Percentiles rank a stretch among this genome's conserved stretches.
Conservation (phyloP, 64 coral and sea anemone species). For the Montipora efflorescens region DNA sequence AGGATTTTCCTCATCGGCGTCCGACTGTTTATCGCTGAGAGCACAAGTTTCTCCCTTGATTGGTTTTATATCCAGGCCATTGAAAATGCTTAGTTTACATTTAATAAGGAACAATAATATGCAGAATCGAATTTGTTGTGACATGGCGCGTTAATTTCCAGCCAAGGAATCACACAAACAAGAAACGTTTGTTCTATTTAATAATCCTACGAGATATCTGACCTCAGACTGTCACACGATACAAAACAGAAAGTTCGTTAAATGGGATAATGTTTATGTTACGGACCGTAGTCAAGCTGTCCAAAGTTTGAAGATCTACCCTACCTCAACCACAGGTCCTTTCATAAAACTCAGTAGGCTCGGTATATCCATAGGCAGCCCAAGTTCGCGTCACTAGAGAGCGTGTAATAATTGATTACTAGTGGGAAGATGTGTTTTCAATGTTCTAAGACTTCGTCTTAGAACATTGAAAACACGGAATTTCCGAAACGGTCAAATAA, state of each 20-base stretch:
- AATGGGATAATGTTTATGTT: too few species aligned
- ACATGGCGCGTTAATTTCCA: background rate
- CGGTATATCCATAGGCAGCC: too few species aligned
- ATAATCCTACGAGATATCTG: background rate
- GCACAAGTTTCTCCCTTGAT: slow-evolving; percentile 20
- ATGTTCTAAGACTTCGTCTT: too few species aligned
- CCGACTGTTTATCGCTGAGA: background rate
- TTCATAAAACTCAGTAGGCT: too few species aligned
- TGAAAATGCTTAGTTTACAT: background rate
- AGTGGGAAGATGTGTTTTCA: too few species aligned
- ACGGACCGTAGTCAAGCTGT: too few species aligned
- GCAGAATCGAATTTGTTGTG: background rate
- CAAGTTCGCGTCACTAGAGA: too few species aligned
- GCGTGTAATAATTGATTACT: too few species aligned
- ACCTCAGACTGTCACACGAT: background rate
- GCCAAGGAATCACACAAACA: background rate
- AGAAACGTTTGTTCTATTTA: background rate
- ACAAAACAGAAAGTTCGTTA: background rate
- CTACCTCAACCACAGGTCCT: too few species aligned
- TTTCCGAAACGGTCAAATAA: too few species aligned
- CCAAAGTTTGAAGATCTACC: too few species aligned
- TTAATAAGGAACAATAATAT: background rate
- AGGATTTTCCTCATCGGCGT: background rate
- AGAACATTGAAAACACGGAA: too few species aligned
- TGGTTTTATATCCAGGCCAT: background rate